Percentiles rank a stretch among this genome's conserved stretches.
phyloP scores from a whole-genome alignment of 2,113 vertebrate genomes.

The Notechis scutatus region DNA sequence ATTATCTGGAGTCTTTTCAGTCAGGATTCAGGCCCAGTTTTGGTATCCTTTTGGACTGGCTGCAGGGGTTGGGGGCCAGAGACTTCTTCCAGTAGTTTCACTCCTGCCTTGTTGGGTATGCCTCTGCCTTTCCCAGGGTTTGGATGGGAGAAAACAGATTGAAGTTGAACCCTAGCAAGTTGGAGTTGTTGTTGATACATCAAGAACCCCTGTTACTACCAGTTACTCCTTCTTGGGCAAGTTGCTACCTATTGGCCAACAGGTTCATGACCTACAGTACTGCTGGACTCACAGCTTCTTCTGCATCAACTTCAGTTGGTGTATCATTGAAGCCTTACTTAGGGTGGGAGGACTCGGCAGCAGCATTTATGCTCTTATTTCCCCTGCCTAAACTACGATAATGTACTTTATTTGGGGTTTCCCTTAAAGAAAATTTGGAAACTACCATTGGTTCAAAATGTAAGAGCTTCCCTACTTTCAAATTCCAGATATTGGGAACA shows the following conservation, averaged over 20 bases:
- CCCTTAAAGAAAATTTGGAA: not conserved
- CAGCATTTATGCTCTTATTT: not conserved
- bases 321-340: not conserved
- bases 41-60: not conserved
- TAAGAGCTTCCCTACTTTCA: not conserved
- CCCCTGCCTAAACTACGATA: not conserved
- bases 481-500: not conserved
- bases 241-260: not conserved
- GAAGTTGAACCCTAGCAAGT: not conserved
- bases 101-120: not conserved
- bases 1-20: not conserved
- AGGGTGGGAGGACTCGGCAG: not conserved
- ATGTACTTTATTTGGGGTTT: not conserved
- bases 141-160: not conserved
- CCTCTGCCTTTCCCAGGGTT: not conserved
- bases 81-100: not conserved
- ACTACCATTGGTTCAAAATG: not conserved
- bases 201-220: not conserved
- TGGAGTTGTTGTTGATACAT: not conserved
- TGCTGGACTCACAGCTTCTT: not conserved
- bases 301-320: not conserved
- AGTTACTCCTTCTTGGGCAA: not conserved
- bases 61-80: not conserved
- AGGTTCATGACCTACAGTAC: not conserved
- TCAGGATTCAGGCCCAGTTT: not conserved